Conservation (phyloP, 2,888 invertebrate species). For the Cephus sareptanus region DNA sequence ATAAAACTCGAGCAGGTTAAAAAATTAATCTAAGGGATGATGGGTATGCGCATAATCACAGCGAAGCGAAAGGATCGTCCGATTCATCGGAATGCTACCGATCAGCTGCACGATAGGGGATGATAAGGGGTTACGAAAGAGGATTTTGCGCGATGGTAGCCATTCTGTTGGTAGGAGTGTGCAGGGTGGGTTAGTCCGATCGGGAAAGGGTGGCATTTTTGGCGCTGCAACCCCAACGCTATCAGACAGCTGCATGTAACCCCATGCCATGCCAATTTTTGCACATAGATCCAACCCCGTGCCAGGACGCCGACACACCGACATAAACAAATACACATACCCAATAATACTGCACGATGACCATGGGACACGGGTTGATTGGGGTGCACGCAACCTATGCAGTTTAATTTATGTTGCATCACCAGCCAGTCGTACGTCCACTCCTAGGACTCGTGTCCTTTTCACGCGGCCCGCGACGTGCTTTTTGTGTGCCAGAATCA, state of each 20-base stretch:
- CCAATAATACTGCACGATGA: slow-evolving; percentile 55
- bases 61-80: neutral
- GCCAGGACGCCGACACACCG: slow-evolving; percentile 26
- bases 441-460: slow-evolving; percentile 22
- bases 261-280: slow-evolving; percentile 51
- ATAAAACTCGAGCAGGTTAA: neutral
- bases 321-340: slow-evolving; percentile 32
- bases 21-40: neutral
- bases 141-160: neutral
- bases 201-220: slow-evolving; percentile 43
- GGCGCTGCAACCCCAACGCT: slow-evolving; percentile 27
- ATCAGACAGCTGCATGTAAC: slow-evolving; percentile 34
- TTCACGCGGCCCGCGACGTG: slow-evolving; percentile 5
- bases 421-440: slow-evolving; percentile 54
- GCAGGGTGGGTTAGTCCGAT: slow-evolving; percentile 19
- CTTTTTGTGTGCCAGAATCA: neutral
- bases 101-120: neutral
- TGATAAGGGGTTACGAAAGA: neutral
- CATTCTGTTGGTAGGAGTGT: neutral
- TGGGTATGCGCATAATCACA: neutral
- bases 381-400: slow-evolving; percentile 56
- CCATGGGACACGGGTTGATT: slow-evolving; percentile 57
- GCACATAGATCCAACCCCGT: slow-evolving; percentile 29
- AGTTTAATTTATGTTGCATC: slow-evolving; percentile 61
- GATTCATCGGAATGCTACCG: neutral